These are phyloP conservation scores for sheep (Ovis aries) DNA, from an alignment of 2,113 vertebrate genomes.

Conservation along the genomic window DNA sequence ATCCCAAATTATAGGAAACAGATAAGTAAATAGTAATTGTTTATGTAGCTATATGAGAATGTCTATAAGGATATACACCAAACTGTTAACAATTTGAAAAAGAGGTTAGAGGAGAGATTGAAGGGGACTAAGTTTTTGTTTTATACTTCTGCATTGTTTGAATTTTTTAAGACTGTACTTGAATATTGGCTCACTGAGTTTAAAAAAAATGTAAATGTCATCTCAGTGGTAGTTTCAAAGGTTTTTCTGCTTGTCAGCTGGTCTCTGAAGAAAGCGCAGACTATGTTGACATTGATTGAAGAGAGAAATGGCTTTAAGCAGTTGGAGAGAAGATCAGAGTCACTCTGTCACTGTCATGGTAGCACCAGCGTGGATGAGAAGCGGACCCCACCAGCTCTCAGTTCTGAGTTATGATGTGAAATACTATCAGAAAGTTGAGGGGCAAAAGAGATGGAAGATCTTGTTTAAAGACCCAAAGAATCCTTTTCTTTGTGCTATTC, in stretches of 20 bases:
- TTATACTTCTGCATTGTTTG: background rate
- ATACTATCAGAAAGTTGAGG: background rate
- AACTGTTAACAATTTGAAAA: background rate
- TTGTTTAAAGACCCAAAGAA: background rate
- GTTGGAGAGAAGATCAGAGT: background rate
- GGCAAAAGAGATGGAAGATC: background rate
- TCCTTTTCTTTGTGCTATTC: background rate
- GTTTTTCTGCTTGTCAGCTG: background rate
- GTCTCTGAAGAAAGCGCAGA: background rate
- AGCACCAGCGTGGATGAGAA: background rate
- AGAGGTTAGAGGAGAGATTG: background rate
- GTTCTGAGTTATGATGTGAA: background rate
- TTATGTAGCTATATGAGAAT: background rate
- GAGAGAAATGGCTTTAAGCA: background rate
- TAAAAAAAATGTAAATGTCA: background rate
- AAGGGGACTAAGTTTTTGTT: background rate
- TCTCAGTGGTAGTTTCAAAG: background rate
- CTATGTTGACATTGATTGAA: background rate
- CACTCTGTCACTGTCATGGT: accelerated
- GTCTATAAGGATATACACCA: background rate
- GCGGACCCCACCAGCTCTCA: background rate
- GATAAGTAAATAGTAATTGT: background rate
- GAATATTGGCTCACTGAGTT: background rate
- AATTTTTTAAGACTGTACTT: background rate
- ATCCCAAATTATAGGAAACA: background rate